Evolutionary conservation across 2,888 invertebrate species (phyloP).

Genomic region (Eurois occulta): DNA sequence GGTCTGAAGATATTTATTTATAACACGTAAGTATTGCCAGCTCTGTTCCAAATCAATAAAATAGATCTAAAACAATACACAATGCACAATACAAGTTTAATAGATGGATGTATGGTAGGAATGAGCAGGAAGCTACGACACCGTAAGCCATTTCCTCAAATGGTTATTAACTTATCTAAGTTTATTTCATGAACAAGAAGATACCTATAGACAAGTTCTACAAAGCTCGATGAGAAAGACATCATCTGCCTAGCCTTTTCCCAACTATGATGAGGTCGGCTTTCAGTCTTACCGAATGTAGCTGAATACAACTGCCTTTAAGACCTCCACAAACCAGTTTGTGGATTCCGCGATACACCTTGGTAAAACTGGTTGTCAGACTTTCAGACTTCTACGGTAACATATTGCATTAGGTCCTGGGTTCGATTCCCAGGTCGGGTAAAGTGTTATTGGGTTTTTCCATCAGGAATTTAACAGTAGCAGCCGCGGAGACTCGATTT

Average conservation of each 20-base stretch:
- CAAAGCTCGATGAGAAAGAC: neutral
- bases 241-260: neutral
- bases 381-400: neutral
- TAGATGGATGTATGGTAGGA: neutral
- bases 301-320: neutral
- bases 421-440: neutral
- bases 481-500: neutral
- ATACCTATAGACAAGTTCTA: neutral
- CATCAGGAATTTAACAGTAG: neutral
- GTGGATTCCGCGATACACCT: neutral
- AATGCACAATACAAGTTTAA: constrained; percentile 17
- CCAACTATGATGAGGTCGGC: neutral
- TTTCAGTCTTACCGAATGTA: neutral
- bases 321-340: neutral
- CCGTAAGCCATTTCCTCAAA: constrained; percentile 33
- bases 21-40: neutral
- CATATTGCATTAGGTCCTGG: neutral
- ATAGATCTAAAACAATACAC: constrained; percentile 32
- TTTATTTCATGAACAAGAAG: neutral
- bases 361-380: neutral
- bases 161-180: constrained; percentile 1
- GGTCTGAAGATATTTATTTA: neutral
- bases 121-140: constrained; percentile 21
- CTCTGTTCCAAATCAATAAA: neutral
- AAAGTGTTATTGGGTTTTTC: neutral